Base-by-base conservation (phyloP, 1,140 invertebrate species). In the Drosophila sulfurigaster region DNA sequence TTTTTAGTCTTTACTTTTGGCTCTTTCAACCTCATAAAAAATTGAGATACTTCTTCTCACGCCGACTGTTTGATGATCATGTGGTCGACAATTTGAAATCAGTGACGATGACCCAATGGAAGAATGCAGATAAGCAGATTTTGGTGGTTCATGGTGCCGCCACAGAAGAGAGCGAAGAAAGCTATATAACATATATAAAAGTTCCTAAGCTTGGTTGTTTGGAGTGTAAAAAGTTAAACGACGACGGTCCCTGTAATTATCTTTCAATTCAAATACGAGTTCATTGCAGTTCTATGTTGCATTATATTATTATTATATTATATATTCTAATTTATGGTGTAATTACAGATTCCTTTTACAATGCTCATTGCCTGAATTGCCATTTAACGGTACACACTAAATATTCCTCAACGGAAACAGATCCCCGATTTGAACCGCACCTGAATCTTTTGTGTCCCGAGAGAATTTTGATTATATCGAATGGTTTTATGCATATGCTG, bases 21-120 rank as follows among this genome's bases (percentile, higher is more conserved):
- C 75, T 92, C 5, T 93, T 88, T 54, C 90, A 92, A 64, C 92
- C 92, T 1, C 81, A 90, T 60, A 90, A 92, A 59, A 85, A 85
- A 20, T 56, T 93, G 25, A 70, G 78, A 35, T 78, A 75, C 30
- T 92, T 76, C 59, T 93, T 82, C 51, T 82, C 89, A 62, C 93
- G 94, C 15, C 94, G 94, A 20, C 78, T 95, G 35, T 95, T 95
- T 68, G 94, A 94, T 52, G 94, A 94, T 74, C 94, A 94, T 75
- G 93, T 92, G 66, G 94, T 94, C 11, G 94, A 95, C 73, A 94
- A 93, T 78, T 92, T 94, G 7, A 93, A 94, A 48, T 92, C 93
- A 11, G 94, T 95, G 35, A 94, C 93, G 13, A 94, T 95, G 93
- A 94, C 94, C 2, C 94, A 95, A 62, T 95, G 94, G 94, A 94